Base-by-base conservation (phyloP, 1,140 invertebrate species). In the Reticulitermes speratus region DNA sequence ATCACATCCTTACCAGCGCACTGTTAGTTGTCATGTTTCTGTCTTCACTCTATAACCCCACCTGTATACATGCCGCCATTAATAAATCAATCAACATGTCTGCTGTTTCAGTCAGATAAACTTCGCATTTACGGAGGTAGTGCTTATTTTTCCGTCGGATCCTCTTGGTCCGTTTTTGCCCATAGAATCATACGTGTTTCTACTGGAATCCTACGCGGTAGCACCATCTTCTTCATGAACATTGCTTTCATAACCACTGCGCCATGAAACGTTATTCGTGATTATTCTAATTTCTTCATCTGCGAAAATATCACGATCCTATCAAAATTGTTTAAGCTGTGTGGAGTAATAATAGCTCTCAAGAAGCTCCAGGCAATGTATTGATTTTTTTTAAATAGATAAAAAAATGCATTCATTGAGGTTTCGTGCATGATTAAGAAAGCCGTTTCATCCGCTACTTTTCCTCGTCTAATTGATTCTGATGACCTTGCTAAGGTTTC, bases 221-320 rank as follows among this genome's bases (percentile, higher is more conserved):
- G n/a, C 65, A 75, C n/a, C n/a, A 75, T 75, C 65, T 8, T 75
- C 65, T 30, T 75, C 65, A 30, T 75, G 65, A n/a, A 30, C 25
- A 8, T 75, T 30, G 2, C 1, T 75, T 75, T 75, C 65, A 75
- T 75, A n/a, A 75, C 65, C 2, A 12, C n/a, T 75, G 9, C n/a
- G 65, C 25, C n/a, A 30, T 55, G 52, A 55, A 55, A 55, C 19
- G 2, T 55, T 75, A 75, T 75, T 75, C 65, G 65, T 75, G 65
- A 75, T 75, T 75, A 75, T 75, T 75, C 65, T 75, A 75, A 75
- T 75, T 75, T 75, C 65, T 75, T 75, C 65, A 75, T 75, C n/a
- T 75, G 65, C n/a, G n/a, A 75, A 75, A 75, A 75, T 75, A 75
- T 75, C 65, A 75, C 65, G 65, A 75, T n/a, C 65, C n/a, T 30